Evolutionary conservation across 2,113 vertebrate species (phyloP).

Genomic region (Grantiella picta): DNA sequence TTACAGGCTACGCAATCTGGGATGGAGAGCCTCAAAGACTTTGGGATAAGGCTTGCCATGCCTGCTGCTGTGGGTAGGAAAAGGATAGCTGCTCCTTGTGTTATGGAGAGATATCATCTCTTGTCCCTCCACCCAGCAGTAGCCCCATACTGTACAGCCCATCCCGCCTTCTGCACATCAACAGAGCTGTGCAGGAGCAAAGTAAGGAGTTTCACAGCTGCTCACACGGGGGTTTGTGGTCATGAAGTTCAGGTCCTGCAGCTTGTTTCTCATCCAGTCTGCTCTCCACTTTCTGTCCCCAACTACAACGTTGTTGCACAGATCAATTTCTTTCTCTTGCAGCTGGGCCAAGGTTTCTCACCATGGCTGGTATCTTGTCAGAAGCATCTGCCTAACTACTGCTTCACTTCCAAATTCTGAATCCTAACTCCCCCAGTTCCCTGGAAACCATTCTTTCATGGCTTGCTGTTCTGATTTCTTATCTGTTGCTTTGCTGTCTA

Average conservation of each 20-base stretch:
- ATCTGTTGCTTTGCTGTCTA: neutral
- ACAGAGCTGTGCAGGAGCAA: neutral
- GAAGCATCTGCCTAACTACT: neutral
- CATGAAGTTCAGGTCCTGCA: neutral
- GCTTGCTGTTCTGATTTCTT: neutral
- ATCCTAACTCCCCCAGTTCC: neutral
- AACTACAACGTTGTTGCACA: neutral
- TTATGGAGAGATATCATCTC: neutral
- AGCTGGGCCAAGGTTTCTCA: neutral
- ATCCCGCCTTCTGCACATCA: neutral
- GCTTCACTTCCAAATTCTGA: neutral
- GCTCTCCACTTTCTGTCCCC: neutral
- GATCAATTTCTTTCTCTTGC: neutral
- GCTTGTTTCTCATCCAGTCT: neutral
- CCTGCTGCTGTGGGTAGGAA: neutral
- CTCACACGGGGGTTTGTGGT: neutral
- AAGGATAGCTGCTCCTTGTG: neutral
- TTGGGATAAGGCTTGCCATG: neutral
- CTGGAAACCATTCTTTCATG: neutral
- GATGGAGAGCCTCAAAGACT: neutral
- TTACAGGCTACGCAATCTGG: neutral
- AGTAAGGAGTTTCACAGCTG: neutral
- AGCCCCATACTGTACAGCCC: neutral
- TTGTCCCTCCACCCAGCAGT: neutral
- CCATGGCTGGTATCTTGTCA: neutral